These are phyloP conservation scores for Idaea biselata DNA, from an alignment of 2,888 invertebrate species.

Conservation along the genomic window DNA sequence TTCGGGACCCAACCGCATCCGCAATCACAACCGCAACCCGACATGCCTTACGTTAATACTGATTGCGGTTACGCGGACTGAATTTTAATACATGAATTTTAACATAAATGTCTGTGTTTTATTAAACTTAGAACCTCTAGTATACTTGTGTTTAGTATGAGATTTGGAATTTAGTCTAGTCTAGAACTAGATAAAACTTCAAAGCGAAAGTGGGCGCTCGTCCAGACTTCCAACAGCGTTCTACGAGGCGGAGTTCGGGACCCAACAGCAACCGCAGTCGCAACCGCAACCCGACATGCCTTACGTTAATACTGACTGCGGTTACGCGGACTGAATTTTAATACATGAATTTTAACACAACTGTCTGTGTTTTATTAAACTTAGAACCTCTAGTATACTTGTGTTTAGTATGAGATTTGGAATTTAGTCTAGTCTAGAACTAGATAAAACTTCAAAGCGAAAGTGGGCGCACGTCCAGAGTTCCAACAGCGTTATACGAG, in stretches of 20 bases:
- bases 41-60: not conserved
- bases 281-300: not conserved
- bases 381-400: not conserved
- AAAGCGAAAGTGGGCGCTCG: slow-evolving; percentile 77
- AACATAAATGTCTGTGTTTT: not conserved
- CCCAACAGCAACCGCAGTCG: slow-evolving; percentile 20
- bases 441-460: slow-evolving; percentile 72
- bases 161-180: no score
- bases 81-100: slow-evolving; percentile 2
- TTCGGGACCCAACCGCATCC: slow-evolving; percentile 54
- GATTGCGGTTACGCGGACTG: not conserved
- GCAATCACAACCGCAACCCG: not conserved
- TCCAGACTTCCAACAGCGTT: slow-evolving; percentile 76
- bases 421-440: no score
- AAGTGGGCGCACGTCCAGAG: slow-evolving; percentile 75
- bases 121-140: not conserved
- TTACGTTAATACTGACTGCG: not conserved
- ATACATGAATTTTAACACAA: no score
- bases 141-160: no score
- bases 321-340: slow-evolving; percentile 2
- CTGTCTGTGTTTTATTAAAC: not conserved
- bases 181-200: no score
- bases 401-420: no score
- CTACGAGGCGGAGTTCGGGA: slow-evolving; percentile 77
- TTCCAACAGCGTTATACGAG: slow-evolving; percentile 73